Evolutionary conservation across 2,113 vertebrate genomes (phyloP).

Genomic region (Mustelus asterias): DNA sequence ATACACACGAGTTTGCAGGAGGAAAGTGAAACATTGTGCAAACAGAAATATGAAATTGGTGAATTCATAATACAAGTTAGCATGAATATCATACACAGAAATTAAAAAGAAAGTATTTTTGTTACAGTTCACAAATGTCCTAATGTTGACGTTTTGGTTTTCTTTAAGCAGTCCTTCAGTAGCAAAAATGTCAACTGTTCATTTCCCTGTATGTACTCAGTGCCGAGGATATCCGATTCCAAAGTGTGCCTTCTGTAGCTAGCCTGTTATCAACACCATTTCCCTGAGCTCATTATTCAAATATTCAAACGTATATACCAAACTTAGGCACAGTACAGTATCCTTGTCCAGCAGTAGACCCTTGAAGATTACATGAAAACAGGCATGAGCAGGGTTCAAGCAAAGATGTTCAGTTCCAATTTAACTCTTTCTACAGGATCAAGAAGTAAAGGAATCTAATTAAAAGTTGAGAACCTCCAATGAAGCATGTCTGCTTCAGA

Average conservation of each 20-base stretch:
- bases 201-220: not conserved
- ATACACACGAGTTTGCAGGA: not conserved
- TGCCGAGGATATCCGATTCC: slow-evolving; percentile 22
- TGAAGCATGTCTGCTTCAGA: not conserved
- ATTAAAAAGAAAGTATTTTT: not conserved
- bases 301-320: not conserved
- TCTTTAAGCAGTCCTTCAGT: slow-evolving; percentile 18
- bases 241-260: slow-evolving; percentile 13
- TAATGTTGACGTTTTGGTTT: not conserved
- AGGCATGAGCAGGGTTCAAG: not conserved
- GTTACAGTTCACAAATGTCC: not conserved
- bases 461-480: not conserved
- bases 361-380: not conserved
- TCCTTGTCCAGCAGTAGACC: not conserved
- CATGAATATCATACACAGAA: not conserved
- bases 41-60: not conserved
- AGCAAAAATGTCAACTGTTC: slow-evolving; percentile 23
- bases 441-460: not conserved
- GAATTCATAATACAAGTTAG: not conserved
- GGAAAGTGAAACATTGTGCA: slow-evolving; percentile 9
- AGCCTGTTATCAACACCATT: slow-evolving; percentile 17
- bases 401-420: not conserved
- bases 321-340: not conserved
- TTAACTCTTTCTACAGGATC: not conserved
- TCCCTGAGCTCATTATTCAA: slow-evolving; percentile 21